Evolutionary conservation across 2,888 invertebrate species (phyloP).

Genomic region (Archips xylosteana): DNA sequence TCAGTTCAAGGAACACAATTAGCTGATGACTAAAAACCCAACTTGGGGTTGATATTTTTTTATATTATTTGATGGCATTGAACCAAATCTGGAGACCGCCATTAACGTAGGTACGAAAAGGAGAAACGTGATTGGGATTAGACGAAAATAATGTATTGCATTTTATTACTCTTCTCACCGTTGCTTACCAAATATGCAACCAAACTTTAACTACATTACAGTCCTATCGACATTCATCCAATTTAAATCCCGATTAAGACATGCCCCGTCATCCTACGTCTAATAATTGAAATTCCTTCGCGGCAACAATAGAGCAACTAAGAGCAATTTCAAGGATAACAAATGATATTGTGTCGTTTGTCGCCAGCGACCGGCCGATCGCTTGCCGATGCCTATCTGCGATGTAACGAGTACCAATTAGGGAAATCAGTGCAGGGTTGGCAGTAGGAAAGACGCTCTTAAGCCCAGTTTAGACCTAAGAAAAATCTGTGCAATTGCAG

Average conservation of each 20-base stretch:
- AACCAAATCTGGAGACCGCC: no score
- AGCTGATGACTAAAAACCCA: no score
- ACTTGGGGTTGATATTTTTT: no score
- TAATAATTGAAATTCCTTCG: slow-evolving; percentile 43
- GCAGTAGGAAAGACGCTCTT: slow-evolving; percentile 21
- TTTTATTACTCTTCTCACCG: neutral
- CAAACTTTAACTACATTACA: no score
- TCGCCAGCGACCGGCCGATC: slow-evolving; percentile 55
- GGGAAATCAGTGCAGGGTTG: slow-evolving; percentile 70
- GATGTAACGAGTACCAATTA: slow-evolving; percentile 74
- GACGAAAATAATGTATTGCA: no score
- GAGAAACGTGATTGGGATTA: no score
- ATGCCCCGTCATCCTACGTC: slow-evolving; percentile 18
- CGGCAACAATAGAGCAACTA: slow-evolving; percentile 63
- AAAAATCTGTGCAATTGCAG: neutral
- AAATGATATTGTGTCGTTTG: slow-evolving; percentile 68
- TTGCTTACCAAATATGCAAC: neutral
- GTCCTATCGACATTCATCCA: neutral
- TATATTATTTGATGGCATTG: no score
- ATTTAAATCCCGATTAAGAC: slow-evolving; percentile 1
- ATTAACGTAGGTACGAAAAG: no score
- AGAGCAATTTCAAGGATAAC: slow-evolving; percentile 72
- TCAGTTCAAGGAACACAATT: no score
- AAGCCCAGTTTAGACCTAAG: neutral
- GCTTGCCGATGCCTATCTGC: slow-evolving; percentile 70